These are phyloP conservation scores for Drosophila longiperda DNA, from an alignment of 2,888 invertebrate genomes.

Conservation along the genomic window DNA sequence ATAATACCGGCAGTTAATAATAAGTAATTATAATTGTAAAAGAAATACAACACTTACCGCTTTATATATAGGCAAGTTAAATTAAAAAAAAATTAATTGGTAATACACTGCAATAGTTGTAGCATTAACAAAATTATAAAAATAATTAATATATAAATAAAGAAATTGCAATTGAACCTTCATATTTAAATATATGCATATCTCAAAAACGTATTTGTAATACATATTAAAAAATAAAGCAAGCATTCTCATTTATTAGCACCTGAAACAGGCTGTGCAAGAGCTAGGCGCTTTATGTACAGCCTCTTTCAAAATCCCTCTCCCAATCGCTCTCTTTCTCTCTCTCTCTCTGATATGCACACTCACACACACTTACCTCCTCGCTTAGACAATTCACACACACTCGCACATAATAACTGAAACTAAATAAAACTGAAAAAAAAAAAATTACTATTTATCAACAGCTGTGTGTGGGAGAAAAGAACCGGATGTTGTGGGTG, in stretches of 20 bases:
- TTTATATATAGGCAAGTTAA: accelerated
- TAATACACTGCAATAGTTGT: background rate
- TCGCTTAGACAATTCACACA: slow-evolving; percentile 18
- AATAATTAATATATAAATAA: background rate
- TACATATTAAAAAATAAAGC: background rate
- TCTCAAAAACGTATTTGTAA: background rate
- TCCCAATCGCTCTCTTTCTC: background rate
- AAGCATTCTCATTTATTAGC: background rate
- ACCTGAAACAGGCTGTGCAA: slow-evolving; percentile 22
- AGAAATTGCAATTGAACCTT: too few relatives aligned
- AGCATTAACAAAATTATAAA: background rate
- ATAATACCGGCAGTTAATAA: background rate
- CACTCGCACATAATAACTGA: slow-evolving; percentile 6
- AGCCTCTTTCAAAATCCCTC: slow-evolving; percentile 3
- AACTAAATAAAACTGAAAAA: slow-evolving; percentile 25
- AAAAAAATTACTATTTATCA: slow-evolving; percentile 25
- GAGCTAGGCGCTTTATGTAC: slow-evolving; percentile 25
- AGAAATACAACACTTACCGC: background rate
- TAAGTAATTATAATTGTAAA: background rate
- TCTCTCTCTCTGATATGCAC: slow-evolving; percentile 3
- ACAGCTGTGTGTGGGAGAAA: slow-evolving; percentile 48
- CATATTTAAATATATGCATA: background rate
- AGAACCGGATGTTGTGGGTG: slow-evolving; percentile 35
- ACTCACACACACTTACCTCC: slow-evolving; percentile 4
- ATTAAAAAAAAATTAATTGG: too few relatives aligned